These are phyloP conservation scores for Noctua fimbriata DNA, from an alignment of 2,888 invertebrate genomes.

Conservation along the genomic window DNA sequence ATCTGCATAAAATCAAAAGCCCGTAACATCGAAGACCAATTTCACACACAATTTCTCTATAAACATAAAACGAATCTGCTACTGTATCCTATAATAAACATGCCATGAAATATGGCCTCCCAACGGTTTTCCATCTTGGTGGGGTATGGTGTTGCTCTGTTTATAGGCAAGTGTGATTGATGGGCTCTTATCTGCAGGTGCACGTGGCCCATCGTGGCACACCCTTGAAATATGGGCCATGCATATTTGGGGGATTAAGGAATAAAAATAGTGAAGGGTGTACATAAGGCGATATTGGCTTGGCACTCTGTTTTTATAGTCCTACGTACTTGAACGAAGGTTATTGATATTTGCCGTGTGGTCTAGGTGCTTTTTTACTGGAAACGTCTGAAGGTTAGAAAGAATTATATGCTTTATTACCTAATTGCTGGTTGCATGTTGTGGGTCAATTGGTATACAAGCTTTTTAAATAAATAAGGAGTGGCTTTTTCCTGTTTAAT, in stretches of 20 bases:
- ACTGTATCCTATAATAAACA: conserved; percentile 69
- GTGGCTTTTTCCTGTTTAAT: conserved; percentile 33
- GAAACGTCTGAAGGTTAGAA: conserved; percentile 38
- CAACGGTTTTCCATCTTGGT: conserved; percentile 61
- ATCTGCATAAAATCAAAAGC: conserved; percentile 10
- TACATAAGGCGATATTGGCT: conserved; percentile 56
- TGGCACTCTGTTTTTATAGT: conserved; percentile 36
- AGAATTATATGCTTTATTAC: conserved; percentile 45
- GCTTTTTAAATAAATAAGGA: conserved; percentile 43
- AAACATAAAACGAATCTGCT: conserved; percentile 39
- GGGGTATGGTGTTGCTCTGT: conserved; percentile 73
- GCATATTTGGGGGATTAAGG: conserved; percentile 76
- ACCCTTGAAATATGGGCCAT: conserved; percentile 80
- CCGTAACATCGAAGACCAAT: conserved; percentile 24
- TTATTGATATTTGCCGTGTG: conserved; percentile 40
- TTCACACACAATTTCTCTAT: conserved; percentile 49
- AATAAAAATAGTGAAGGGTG: conserved; percentile 63
- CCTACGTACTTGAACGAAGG: conserved; percentile 8
- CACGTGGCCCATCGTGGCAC: conserved; percentile 70
- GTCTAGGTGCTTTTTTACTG: conserved; percentile 24
- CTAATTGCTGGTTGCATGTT: conserved; percentile 54
- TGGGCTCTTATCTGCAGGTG: conserved; percentile 84
- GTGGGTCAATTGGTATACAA: conserved; percentile 56
- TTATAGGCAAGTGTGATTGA: conserved; percentile 87
- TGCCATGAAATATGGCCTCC: conserved; percentile 75